Base-by-base conservation (phyloP, 2,888 invertebrate genomes). In the Meghimatium bilineatum region DNA sequence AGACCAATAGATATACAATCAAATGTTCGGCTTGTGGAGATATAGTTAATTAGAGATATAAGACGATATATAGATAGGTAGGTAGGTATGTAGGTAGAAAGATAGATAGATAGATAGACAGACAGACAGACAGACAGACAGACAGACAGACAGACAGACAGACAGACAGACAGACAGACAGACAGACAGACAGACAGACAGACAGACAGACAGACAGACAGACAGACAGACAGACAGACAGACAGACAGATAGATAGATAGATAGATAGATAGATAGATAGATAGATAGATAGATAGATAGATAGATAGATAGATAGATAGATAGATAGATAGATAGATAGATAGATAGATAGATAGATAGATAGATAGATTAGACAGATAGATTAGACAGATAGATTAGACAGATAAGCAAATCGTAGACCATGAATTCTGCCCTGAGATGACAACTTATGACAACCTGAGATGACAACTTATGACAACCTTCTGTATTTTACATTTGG, bases 241-340 rank as follows among this genome's bases (percentile, higher is more conserved):
- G 69, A 71, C 38, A 71, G 69, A 71, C 26, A 36, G 38, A 71
- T 71, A 67, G 67, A 67, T 67, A 67, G 67, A 67, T 67, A 67
- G 67, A 67, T 67, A 67, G 67, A 67, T 67, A 67, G 67, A 67
- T 67, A 67, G 67, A 67, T 67, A 67, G 67, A 67, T 67, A 67
- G 67, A 67, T 67, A 67, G 67, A 67, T 67, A 67, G 67, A 67
- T 67, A 67, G 67, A 67, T 67, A 67, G 67, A 67, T 67, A 67
- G 67, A 67, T 67, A 67, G 67, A 67, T 67, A 67, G 67, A 67
- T 67, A 67, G 67, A 67, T 67, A 67, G 67, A 67, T 67, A 67
- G 67, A 67, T 67, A 67, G 67, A 67, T 67, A 67, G 67, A 67
- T 67, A 67, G 67, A 67, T 67, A 67, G 67, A 67, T 67, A 67